Percentiles rank a stretch among this genome's conserved stretches.
phyloP scores from a whole-genome alignment of 2,113 vertebrate species.

The Garra rufa region DNA sequence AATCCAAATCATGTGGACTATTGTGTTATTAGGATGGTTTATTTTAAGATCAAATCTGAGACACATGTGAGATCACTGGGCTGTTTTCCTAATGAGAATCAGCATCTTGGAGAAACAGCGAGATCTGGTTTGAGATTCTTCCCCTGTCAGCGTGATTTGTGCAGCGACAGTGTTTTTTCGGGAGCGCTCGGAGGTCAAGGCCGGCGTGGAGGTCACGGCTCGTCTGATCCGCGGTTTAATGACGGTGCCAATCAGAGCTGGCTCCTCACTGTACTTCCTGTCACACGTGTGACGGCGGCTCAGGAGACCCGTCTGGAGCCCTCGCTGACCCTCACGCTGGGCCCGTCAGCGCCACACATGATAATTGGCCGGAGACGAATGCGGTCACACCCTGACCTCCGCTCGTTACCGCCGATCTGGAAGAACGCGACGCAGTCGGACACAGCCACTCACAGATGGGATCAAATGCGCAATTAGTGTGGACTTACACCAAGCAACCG shows the following conservation, averaged over 20 bases:
- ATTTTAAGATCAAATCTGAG: too few species aligned
- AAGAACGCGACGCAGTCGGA: neutral
- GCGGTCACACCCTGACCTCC: conserved; percentile 50
- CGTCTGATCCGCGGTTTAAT: conserved; percentile 63
- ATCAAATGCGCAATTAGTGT: conserved; percentile 32
- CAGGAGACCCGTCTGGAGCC: too few species aligned
- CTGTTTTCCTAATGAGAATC: too few species aligned
- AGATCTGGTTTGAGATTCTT: neutral
- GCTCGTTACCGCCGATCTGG: conserved; percentile 46
- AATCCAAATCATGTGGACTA: too few species aligned
- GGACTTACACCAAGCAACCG: neutral
- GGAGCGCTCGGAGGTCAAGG: conserved; percentile 38
- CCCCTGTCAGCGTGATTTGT: neutral
- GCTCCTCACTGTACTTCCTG: conserved; percentile 54
- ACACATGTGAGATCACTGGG: too few species aligned
- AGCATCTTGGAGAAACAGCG: too few species aligned
- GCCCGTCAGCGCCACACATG: conserved; percentile 62
- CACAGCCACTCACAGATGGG: neutral
- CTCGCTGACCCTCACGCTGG: conserved; percentile 22
- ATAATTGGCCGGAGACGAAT: conserved; percentile 73
- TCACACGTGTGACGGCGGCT: conserved; percentile 57
- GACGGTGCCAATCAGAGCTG: conserved; percentile 59
- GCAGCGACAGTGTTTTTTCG: neutral
- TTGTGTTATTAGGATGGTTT: too few species aligned
- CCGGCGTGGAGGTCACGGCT: conserved; percentile 54